These are phyloP conservation scores for Epizoanthus stellaris DNA, from an alignment of 92 coral and sea anemone species.

Conservation along the genomic window DNA sequence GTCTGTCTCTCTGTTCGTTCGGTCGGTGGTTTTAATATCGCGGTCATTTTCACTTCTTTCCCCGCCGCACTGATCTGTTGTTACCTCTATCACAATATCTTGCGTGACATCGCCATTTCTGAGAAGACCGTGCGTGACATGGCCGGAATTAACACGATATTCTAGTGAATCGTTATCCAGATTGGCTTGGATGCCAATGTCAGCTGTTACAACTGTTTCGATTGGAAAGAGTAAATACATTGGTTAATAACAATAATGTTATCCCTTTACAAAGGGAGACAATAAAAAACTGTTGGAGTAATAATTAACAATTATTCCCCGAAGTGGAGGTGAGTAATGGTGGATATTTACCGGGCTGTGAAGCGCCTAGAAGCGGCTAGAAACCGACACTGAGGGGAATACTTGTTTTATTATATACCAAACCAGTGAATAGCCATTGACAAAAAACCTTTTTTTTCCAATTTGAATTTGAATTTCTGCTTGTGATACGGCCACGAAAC, in stretches of 20 bases:
- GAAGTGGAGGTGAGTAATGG: no score
- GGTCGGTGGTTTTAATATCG: background rate
- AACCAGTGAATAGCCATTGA: no score
- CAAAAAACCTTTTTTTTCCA: no score
- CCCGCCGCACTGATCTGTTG: constrained; percentile 3
- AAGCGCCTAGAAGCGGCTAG: no score
- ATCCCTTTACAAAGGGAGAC: background rate
- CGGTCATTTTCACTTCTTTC: constrained; percentile 1
- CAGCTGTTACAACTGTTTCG: constrained; percentile 43
- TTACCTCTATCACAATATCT: background rate
- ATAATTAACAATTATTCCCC: no score
- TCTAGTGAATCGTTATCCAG: constrained; percentile 18
- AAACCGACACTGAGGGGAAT: no score
- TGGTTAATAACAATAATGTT: background rate
- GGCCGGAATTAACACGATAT: constrained; percentile 27
- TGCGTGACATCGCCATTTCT: constrained; percentile 23
- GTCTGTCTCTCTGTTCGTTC: no score
- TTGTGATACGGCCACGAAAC: no score
- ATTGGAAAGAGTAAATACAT: background rate
- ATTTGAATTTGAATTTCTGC: no score
- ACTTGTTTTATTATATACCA: no score
- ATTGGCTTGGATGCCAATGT: constrained; percentile 54
- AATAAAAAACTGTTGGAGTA: background rate
- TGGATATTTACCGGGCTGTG: no score
- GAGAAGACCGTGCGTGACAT: constrained; percentile 3